Evolutionary conservation across 2,797 vertebrate species (phyloP), one percentile per base, ranked within the genome.

Genomic region (Hemibagrus guttatus): DNA sequence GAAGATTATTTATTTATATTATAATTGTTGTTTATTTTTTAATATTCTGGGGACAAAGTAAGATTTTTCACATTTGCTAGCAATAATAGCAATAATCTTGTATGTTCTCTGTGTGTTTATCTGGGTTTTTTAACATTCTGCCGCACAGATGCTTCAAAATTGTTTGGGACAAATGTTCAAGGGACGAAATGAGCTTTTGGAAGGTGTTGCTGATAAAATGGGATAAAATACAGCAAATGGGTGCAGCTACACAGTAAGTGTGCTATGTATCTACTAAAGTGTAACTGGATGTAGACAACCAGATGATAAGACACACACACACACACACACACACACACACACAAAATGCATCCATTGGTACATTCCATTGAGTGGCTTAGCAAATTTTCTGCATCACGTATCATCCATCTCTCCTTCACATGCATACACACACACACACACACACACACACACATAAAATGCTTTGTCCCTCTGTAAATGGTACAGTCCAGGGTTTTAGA

Each of bases 401-500:
- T 46, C 8, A 46, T 46, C 46, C 46, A 46, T 46, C 8, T 46
- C 6, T 46, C 46, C 8, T 46, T 46, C 6, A 6, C 42, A 3
- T 6, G 3, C 42, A 46, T 46, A 46, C 46, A 46, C 46, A 46
- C 46, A 46, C 1, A 46, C 46, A 46, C 46, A 46, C n/a, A n/a
- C 46, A 49, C 46, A 72, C 31, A 83, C 16, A 69, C n/a, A 69
- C 46, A 83, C 14, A 42, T 3, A 69, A 26, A 69, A 81, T 74
- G 42, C 28, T 21, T 46, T 81, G 54, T 86, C 68, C 78, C 42
- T 54, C 58, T 26, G 19, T 85, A 66, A 39, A 86, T 79, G 75
- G 84, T 63, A 63, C 21, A 82, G 28, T 86, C 68, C 16, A 7
- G 12, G 42, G n/a, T 72, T 79, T 85, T 66, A 81, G 76, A 86